phyloP scores from a whole-genome alignment of 1,140 invertebrate species.

The Luehdorfia chinensis region DNA sequence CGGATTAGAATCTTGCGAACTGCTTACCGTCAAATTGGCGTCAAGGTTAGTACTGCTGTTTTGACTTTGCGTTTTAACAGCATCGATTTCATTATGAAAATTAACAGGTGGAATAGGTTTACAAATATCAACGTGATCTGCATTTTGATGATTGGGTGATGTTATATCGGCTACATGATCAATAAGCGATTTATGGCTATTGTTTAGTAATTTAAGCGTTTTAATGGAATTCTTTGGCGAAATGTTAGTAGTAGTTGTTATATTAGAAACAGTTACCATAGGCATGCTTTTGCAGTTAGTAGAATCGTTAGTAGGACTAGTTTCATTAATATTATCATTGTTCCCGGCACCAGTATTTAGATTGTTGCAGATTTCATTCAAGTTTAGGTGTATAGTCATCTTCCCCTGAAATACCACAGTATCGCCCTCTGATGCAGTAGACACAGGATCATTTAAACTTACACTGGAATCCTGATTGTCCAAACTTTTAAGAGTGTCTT shows the following conservation, averaged over 20 bases:
- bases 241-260: conserved; percentile 74
- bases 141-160: conserved; percentile 26
- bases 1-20: conserved; percentile 62
- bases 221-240: conserved; percentile 75
- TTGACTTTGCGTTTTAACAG: conserved; percentile 24
- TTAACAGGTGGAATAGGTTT: conserved; percentile 15
- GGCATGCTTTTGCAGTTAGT: conserved; percentile 73
- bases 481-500: conserved; percentile 74
- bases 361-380: conserved; percentile 75
- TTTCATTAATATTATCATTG: conserved; percentile 48
- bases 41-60: conserved; percentile 27
- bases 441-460: conserved; percentile 74
- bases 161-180: conserved; percentile 43
- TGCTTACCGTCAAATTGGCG: conserved; percentile 46
- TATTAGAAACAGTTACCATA: conserved; percentile 78
- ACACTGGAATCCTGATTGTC: conserved; percentile 76
- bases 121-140: background rate
- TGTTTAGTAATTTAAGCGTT: conserved; percentile 48
- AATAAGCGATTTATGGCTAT: conserved; percentile 40
- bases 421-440: conserved; percentile 68
- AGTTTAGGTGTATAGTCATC: conserved; percentile 76
- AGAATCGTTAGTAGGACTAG: conserved; percentile 37
- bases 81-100: conserved; percentile 28
- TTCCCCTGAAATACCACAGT: conserved; percentile 76
- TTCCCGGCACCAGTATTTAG: conserved; percentile 64